These are phyloP conservation scores for Nephrotoma guestfalica DNA, from an alignment of 2,888 invertebrate species.

Conservation along the genomic window DNA sequence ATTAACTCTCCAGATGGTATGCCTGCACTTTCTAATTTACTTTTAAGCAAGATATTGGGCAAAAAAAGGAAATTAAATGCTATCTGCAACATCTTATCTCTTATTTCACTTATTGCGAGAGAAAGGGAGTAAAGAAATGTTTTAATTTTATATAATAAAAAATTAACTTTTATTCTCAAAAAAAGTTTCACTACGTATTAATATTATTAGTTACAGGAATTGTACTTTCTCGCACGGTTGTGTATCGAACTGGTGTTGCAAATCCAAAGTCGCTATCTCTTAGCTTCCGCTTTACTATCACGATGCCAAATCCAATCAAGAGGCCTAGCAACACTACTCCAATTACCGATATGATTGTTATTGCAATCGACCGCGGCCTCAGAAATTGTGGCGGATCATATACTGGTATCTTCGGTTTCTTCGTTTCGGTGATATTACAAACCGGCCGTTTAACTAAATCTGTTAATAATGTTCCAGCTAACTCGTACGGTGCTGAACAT, in stretches of 20 bases:
- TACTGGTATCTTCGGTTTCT: slow-evolving; percentile 16
- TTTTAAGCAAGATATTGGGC: too few relatives aligned
- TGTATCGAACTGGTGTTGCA: slow-evolving; percentile 14
- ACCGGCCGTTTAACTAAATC: slow-evolving; percentile 18
- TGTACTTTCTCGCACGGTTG: slow-evolving; percentile 14
- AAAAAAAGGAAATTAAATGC: too few relatives aligned
- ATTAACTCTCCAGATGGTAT: too few relatives aligned
- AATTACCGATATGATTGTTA: slow-evolving; percentile 25
- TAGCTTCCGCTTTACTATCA: slow-evolving; percentile 14
- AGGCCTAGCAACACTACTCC: slow-evolving; percentile 25
- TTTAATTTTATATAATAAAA: not conserved
- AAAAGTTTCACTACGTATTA: not conserved
- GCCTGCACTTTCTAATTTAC: too few relatives aligned
- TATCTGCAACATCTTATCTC: too few relatives aligned
- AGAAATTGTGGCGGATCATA: slow-evolving; percentile 29
- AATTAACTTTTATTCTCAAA: not conserved
- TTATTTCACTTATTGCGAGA: too few relatives aligned
- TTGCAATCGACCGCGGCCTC: slow-evolving; percentile 26
- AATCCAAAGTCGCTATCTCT: slow-evolving; percentile 9
- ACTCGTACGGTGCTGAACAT: slow-evolving; percentile 25
- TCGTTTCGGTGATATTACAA: slow-evolving; percentile 7
- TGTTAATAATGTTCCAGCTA: slow-evolving; percentile 22
- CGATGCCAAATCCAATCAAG: slow-evolving; percentile 25
- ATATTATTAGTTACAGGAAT: not conserved
- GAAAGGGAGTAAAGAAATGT: not conserved